Evolutionary conservation across 2,113 vertebrate species (phyloP).

Genomic region (Micromys minutus): DNA sequence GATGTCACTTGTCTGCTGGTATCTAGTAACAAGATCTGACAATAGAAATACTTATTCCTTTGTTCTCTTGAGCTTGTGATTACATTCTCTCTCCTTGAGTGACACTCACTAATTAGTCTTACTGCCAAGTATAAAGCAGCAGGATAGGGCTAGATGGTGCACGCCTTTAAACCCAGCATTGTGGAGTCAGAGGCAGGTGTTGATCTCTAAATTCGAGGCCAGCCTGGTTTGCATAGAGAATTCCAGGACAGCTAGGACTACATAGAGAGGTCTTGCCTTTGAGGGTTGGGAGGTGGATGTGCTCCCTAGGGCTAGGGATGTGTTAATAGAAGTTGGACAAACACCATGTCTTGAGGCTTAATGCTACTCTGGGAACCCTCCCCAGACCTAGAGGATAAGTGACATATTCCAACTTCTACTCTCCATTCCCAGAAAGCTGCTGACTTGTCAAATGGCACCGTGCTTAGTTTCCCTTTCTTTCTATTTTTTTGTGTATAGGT

Average conservation of each 20-base stretch:
- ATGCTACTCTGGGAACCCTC: neutral
- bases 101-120: neutral
- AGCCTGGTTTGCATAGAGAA: neutral
- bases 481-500: conserved; percentile 79
- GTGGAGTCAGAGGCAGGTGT: neutral
- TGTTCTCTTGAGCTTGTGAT: neutral
- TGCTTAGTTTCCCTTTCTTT: neutral
- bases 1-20: neutral
- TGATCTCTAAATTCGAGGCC: neutral
- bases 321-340: neutral
- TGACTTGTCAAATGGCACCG: neutral
- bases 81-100: neutral
- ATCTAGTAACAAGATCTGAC: neutral
- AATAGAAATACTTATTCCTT: neutral
- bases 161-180: neutral
- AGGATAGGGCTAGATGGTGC: neutral
- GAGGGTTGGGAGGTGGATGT: no score
- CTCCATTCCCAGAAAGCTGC: neutral
- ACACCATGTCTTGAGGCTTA: neutral
- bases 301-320: neutral
- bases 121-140: neutral
- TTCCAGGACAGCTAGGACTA: neutral
- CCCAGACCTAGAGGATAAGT: neutral
- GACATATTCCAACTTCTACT: neutral
- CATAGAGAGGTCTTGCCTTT: neutral